These are phyloP conservation scores for Campoletis raptor DNA, from an alignment of 2,888 invertebrate genomes.

Conservation along the genomic window DNA sequence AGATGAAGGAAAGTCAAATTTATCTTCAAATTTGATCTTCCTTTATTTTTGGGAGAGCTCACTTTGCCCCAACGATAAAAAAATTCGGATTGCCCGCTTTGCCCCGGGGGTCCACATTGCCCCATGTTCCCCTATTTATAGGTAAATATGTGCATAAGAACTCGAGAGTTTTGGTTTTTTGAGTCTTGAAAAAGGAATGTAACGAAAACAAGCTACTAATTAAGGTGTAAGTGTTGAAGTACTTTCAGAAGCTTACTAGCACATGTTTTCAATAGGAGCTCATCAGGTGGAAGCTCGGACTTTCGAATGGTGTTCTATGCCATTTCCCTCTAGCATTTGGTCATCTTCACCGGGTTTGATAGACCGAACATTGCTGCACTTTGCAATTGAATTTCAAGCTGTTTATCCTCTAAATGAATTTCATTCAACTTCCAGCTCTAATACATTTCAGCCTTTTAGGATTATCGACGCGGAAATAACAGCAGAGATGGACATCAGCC, in stretches of 20 bases:
- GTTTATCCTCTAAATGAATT: slow-evolving; percentile 6
- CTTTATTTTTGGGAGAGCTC: too few species aligned
- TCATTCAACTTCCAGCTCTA: slow-evolving; percentile 24
- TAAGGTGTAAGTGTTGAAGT: background rate
- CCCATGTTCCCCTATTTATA: too few species aligned
- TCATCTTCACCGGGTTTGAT: background rate
- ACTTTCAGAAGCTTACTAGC: background rate
- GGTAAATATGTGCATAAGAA: background rate
- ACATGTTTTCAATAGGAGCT: background rate
- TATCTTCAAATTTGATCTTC: too few species aligned
- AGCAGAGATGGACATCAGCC: slow-evolving; percentile 1
- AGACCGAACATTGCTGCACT: background rate
- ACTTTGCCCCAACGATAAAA: too few species aligned
- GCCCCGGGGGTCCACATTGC: too few species aligned
- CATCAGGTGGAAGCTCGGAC: background rate
- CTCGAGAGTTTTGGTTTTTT: background rate
- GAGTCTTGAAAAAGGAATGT: background rate
- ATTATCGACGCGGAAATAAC: background rate
- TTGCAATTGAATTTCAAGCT: background rate
- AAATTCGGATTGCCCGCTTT: too few species aligned
- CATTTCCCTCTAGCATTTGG: background rate
- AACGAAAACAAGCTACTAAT: background rate
- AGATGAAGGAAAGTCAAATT: too few species aligned
- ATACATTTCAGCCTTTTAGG: background rate
- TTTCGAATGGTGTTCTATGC: background rate